phyloP scores from a whole-genome alignment of 1,140 invertebrate genomes.

The Venturia canescens region DNA sequence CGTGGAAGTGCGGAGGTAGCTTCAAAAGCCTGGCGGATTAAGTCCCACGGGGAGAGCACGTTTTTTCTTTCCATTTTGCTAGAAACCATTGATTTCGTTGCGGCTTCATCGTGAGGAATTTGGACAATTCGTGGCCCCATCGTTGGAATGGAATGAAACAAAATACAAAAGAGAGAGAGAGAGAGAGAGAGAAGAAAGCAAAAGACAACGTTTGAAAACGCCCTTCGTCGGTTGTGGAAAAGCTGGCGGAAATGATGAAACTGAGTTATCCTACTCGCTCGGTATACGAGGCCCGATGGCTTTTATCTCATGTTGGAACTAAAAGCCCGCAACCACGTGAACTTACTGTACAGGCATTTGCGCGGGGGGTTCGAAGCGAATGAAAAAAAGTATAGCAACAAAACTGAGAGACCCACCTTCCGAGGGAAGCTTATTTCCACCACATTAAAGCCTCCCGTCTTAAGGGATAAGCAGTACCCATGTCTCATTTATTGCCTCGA shows the following conservation, averaged over 20 bases:
- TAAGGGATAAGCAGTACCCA: not conserved
- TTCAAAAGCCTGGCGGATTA: not conserved
- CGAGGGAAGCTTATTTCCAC: conserved; percentile 16
- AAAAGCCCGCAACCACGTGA: conserved; percentile 49
- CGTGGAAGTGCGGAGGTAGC: not conserved
- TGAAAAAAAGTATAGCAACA: not conserved
- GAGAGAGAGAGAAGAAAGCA: not conserved
- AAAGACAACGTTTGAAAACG: conserved; percentile 33
- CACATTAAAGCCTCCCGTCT: not conserved
- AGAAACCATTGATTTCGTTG: not conserved
- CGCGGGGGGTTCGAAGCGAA: not conserved
- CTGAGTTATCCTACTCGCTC: conserved; percentile 45
- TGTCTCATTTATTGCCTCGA: not conserved
- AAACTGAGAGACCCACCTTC: not conserved
- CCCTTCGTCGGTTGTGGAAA: conserved; percentile 20
- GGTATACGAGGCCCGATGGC: conserved; percentile 50
- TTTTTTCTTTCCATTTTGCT: not conserved
- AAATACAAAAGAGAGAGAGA: not conserved
- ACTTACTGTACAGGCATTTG: not conserved
- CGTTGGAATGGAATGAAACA: not conserved
- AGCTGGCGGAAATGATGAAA: conserved; percentile 57
- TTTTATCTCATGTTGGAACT: conserved; percentile 53
- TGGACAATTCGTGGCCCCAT: not conserved
- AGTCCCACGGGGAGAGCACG: not conserved
- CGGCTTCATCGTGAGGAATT: not conserved